Conservation (phyloP, 2,113 vertebrate species). For the Ctenodactylus gundi region DNA sequence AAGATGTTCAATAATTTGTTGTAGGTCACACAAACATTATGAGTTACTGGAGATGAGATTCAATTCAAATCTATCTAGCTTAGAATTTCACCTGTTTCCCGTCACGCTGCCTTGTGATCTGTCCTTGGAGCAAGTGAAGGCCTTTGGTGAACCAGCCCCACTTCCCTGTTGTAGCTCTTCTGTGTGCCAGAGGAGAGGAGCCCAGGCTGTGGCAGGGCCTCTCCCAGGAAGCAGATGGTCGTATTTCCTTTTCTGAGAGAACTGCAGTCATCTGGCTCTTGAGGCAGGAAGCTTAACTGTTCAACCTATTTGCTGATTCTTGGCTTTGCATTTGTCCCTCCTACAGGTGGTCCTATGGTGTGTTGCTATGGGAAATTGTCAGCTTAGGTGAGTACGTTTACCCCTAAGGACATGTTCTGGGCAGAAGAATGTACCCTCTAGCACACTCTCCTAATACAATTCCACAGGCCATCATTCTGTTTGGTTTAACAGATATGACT, state of each 20-base stretch:
- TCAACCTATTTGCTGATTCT: background rate
- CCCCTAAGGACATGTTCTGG: background rate
- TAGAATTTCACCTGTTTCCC: background rate
- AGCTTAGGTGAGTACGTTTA: slow-evolving; percentile 88
- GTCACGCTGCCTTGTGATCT: background rate
- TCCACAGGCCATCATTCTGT: background rate
- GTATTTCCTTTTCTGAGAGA: background rate
- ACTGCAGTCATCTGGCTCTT: background rate
- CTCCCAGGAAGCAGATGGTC: background rate
- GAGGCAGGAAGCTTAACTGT: background rate
- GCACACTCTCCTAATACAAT: rapidly evolving
- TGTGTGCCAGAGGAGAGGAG: background rate
- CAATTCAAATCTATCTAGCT: background rate
- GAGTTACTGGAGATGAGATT: background rate
- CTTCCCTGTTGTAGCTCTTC: background rate
- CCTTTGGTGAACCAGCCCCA: background rate
- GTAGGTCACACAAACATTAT: background rate
- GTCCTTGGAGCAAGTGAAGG: background rate
- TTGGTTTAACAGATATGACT: background rate
- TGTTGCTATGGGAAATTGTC: slow-evolving; percentile 92
- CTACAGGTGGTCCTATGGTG: slow-evolving; percentile 91
- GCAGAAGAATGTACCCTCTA: rapidly evolving
- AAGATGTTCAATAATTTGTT: background rate
- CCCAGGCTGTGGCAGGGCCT: background rate
- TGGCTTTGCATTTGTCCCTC: slow-evolving; percentile 38